A percentile compares a stretch with the other conserved stretches of the same genome.
phyloP scores from a whole-genome alignment of 2,888 invertebrate species.

The Merodon equestris region DNA sequence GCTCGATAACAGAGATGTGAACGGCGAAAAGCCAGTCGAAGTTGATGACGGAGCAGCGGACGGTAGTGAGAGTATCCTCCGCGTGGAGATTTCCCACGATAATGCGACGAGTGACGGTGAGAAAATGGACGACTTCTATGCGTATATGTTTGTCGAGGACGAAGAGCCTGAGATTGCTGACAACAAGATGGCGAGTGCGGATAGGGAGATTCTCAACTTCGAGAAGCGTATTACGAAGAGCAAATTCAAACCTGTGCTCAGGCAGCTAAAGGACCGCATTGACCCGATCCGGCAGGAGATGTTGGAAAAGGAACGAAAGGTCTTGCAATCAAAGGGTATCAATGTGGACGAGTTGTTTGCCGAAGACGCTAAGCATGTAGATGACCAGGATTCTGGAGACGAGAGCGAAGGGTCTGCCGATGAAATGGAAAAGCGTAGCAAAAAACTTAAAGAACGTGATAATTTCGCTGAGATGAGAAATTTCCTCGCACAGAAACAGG shows the following conservation, averaged over 20 bases:
- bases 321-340: slow-evolving; percentile 77
- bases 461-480: slow-evolving; percentile 78
- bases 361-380: slow-evolving; percentile 61
- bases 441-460: slow-evolving; percentile 74
- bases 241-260: slow-evolving; percentile 77
- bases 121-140: slow-evolving; percentile 76
- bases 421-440: slow-evolving; percentile 72
- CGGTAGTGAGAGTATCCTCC: slow-evolving; percentile 74
- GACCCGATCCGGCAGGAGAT: slow-evolving; percentile 78
- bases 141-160: slow-evolving; percentile 76
- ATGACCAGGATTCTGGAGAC: slow-evolving; percentile 43
- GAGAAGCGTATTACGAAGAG: slow-evolving; percentile 77
- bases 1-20: slow-evolving; percentile 69
- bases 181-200: slow-evolving; percentile 66
- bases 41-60: slow-evolving; percentile 35
- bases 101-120: slow-evolving; percentile 70
- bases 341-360: slow-evolving; percentile 76
- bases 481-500: slow-evolving; percentile 76
- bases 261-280: slow-evolving; percentile 77
- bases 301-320: slow-evolving; percentile 76
- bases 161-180: slow-evolving; percentile 68
- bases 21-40: slow-evolving; percentile 22
- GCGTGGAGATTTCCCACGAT: slow-evolving; percentile 75
- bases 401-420: slow-evolving; percentile 73
- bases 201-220: slow-evolving; percentile 75